Percentiles rank a stretch among this genome's conserved stretches.
phyloP scores from a whole-genome alignment of 2,888 invertebrate genomes.

The Mesoligia furuncula region DNA sequence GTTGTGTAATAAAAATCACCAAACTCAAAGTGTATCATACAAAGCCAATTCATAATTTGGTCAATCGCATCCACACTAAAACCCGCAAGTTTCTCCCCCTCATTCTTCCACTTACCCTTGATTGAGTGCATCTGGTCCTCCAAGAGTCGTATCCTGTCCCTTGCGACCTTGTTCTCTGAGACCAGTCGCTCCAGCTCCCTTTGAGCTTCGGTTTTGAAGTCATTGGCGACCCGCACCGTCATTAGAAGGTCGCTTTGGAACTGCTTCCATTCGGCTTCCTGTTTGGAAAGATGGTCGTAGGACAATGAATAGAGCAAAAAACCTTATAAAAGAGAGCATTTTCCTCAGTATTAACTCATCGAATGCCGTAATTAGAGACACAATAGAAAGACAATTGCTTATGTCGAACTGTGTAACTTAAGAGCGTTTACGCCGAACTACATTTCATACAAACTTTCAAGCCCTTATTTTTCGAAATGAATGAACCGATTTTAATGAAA shows the following conservation, averaged over 20 bases:
- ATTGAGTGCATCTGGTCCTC: constrained; percentile 95
- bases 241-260: constrained; percentile 98
- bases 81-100: constrained; percentile 30
- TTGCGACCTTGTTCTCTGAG: constrained; percentile 94
- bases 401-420: too few species aligned
- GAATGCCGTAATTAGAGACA: too few species aligned
- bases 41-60: constrained; percentile 45
- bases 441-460: too few species aligned
- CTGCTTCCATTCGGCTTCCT: constrained; percentile 97
- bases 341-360: too few species aligned
- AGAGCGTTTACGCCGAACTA: too few species aligned
- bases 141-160: constrained; percentile 94
- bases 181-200: constrained; percentile 95
- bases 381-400: too few species aligned
- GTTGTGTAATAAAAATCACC: constrained; percentile 8
- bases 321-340: not conserved
- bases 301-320: not conserved
- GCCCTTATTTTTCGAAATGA: too few species aligned
- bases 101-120: constrained; percentile 90
- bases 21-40: constrained; percentile 50
- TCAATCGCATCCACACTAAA: constrained; percentile 39
- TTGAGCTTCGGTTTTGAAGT: constrained; percentile 98
- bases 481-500: too few species aligned
- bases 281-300: constrained; percentile 24
- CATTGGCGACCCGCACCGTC: constrained; percentile 98